Conservation (phyloP, 2,113 vertebrate genomes). For the Calidris pygmaea region DNA sequence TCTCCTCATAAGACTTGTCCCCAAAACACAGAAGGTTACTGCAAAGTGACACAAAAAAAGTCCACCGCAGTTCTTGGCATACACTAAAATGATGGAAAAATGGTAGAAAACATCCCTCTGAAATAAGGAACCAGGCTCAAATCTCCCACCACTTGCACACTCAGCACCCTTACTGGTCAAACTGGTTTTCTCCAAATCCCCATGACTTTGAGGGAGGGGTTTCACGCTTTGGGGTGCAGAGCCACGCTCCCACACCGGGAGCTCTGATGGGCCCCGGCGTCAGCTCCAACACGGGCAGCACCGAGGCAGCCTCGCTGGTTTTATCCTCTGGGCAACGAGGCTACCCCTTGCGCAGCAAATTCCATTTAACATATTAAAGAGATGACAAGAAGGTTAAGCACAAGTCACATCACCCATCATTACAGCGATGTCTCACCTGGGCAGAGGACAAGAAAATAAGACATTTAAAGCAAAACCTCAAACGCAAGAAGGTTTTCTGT, state of each 20-base stretch:
- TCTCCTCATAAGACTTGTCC: neutral
- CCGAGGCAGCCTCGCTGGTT: fast-evolving
- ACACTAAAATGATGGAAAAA: neutral
- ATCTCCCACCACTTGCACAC: neutral
- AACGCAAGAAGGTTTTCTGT: neutral
- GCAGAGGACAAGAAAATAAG: constrained; percentile 25
- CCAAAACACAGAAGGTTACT: neutral
- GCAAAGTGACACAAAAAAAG: neutral
- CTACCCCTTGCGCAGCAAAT: neutral
- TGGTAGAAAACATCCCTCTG: neutral
- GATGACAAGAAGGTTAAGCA: neutral
- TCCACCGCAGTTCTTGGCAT: fast-evolving
- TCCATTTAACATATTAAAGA: neutral
- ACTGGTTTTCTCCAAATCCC: neutral
- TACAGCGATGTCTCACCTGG: neutral
- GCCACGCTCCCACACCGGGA: fast-evolving
- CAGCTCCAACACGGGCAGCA: neutral
- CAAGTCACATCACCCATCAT: neutral
- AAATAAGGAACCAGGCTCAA: neutral
- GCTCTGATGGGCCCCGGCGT: fast-evolving
- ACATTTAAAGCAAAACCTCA: neutral
- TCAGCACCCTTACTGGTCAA: neutral
- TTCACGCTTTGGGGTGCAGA: fast-evolving
- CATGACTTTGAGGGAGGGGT: fast-evolving
- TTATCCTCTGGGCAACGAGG: neutral